Percentiles rank a stretch among this genome's conserved stretches.
Evolutionary conservation across 1,140 invertebrate species (phyloP).

Genomic region (Ericerus pela): DNA sequence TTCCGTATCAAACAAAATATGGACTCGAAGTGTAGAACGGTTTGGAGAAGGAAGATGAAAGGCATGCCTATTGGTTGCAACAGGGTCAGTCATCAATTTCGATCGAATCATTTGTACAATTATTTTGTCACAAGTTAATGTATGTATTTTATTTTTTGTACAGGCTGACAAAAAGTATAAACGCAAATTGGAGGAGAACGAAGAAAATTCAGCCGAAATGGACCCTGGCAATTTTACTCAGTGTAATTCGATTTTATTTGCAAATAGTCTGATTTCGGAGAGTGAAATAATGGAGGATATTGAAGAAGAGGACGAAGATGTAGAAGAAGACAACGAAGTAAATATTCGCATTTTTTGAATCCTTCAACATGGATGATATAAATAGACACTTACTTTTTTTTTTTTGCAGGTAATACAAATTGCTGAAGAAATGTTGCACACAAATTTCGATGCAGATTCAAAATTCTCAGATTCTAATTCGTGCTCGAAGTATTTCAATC

Average conservation of each 20-base stretch:
- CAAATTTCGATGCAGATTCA: not conserved
- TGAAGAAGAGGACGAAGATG: slow-evolving; percentile 4
- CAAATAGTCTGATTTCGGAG: not conserved
- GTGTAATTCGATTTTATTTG: not conserved
- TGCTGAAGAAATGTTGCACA: not conserved
- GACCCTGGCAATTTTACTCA: not conserved
- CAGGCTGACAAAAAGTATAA: slow-evolving; percentile 1
- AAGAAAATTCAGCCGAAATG: not conserved
- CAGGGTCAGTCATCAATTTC: slow-evolving; percentile 22
- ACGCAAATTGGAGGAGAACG: not conserved
- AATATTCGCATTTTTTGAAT: not conserved
- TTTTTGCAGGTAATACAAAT: not conserved
- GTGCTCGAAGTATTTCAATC: not conserved
- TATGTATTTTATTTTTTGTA: too few species aligned
- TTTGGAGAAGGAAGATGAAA: slow-evolving; percentile 30
- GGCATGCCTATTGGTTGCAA: slow-evolving; percentile 23
- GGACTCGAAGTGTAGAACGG: slow-evolving; percentile 40
- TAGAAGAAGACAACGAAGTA: slow-evolving; percentile 5
- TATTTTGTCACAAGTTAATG: too few species aligned
- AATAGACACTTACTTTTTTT: too few species aligned
- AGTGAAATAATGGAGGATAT: slow-evolving; percentile 7
- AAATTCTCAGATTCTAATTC: not conserved
- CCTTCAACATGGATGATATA: too few species aligned
- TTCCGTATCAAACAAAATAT: slow-evolving; percentile 40
- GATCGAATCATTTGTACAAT: too few species aligned